Conservation (phyloP, 2,888 invertebrate species). For the Pristionchus japonicus region DNA sequence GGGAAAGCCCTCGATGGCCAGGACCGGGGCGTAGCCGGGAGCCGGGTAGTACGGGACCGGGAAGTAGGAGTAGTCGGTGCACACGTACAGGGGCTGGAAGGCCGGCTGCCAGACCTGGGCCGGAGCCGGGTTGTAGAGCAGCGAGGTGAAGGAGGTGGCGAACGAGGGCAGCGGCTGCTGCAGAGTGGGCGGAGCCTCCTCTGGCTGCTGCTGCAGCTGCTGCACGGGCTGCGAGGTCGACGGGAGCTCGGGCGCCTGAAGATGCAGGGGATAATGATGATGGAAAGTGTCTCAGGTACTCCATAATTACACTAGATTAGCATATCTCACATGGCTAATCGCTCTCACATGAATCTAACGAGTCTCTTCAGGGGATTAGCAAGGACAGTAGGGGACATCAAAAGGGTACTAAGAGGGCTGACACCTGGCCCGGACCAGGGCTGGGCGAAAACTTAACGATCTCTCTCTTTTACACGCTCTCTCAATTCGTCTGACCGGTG, state of each 20-base stretch:
- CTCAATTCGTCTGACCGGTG: no score
- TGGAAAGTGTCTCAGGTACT: background rate
- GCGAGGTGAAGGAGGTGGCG: constrained; percentile 37
- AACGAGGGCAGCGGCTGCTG: constrained; percentile 15
- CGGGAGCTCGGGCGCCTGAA: background rate
- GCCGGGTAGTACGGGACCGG: background rate
- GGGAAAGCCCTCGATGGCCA: background rate
- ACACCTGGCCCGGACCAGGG: no score
- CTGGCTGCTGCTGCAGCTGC: background rate
- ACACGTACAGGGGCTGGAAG: background rate
- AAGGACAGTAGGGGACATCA: background rate
- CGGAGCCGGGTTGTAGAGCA: constrained; percentile 10
- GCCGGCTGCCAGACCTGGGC: background rate
- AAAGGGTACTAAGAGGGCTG: background rate
- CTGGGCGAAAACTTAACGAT: no score
- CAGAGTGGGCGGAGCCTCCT: background rate
- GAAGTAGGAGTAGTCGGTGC: constrained; percentile 21
- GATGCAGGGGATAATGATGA: background rate
- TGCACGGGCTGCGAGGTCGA: background rate
- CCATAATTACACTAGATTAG: background rate
- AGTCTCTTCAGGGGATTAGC: background rate
- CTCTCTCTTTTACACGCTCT: no score
- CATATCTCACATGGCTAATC: background rate
- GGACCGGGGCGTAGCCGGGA: background rate
- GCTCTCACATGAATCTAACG: background rate